A percentile compares a stretch with the other conserved stretches of the same genome.
Conservation (phyloP, 2,797 vertebrate species). For the Galaxias olidus region DNA sequence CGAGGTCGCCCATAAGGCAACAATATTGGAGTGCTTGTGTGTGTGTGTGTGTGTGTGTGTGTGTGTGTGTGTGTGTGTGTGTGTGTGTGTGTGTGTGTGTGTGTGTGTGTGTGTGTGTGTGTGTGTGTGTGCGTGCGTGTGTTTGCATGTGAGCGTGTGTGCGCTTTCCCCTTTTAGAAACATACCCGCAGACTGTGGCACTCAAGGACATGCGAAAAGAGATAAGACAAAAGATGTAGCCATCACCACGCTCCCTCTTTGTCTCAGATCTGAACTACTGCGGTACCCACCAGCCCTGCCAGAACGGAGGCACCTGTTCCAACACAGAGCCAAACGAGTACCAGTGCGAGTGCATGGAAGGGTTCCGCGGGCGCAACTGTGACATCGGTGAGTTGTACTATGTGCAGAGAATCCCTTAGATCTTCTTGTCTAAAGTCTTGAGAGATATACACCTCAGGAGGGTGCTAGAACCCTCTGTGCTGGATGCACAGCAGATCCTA, state of each 20-base stretch:
- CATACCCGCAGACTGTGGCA: no score
- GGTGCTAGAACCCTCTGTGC: no score
- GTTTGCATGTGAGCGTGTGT: no score
- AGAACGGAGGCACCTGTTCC: conserved; percentile 77
- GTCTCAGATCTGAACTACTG: conserved; percentile 81
- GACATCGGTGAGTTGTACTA: conserved; percentile 79
- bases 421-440: no score
- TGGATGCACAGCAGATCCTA: no score
- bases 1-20: no score
- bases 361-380: conserved; percentile 78
- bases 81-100: conserved; percentile 1
- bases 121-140: background rate
- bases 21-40: background rate
- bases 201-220: background rate
- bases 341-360: conserved; percentile 79
- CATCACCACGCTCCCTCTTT: background rate
- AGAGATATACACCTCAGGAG: no score
- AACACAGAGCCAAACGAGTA: conserved; percentile 84
- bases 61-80: conserved; percentile 4
- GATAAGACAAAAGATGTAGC: background rate
- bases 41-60: background rate
- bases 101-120: conserved; percentile 1
- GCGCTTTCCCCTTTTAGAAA: no score
- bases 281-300: conserved; percentile 80
- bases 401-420: no score